Conservation (phyloP, 2,888 invertebrate genomes). For the Neocrepidodera transversa region DNA sequence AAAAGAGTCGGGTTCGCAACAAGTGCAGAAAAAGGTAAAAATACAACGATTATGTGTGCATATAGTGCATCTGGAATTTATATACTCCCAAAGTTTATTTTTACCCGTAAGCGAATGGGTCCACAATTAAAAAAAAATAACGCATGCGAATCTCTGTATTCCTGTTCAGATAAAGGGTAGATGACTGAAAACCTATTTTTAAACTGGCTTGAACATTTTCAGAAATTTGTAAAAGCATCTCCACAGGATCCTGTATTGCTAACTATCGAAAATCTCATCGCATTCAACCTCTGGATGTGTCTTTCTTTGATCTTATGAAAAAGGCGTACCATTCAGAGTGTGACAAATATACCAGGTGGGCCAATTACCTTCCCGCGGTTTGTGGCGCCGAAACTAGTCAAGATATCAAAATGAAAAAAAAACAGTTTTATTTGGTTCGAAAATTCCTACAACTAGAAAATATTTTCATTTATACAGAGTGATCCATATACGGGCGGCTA, state of each 20-base stretch:
- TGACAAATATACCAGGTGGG: constrained; percentile 1
- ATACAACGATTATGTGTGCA: constrained; percentile 2
- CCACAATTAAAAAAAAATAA: constrained; percentile 11
- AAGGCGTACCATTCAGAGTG: neutral
- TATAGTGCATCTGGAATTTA: constrained; percentile 4
- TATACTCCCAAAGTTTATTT: constrained; percentile 21
- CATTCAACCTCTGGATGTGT: neutral
- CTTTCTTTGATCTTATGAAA: neutral
- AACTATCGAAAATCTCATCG: constrained; percentile 4
- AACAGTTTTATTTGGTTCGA: no score
- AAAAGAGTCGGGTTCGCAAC: constrained; percentile 6
- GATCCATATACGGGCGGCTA: no score
- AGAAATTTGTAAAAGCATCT: constrained; percentile 10
- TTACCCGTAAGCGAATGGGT: constrained; percentile 15
- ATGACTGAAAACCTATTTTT: constrained; percentile 17
- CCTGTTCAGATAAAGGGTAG: constrained; percentile 10
- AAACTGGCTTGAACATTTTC: constrained; percentile 13
- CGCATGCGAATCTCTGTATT: constrained; percentile 3
- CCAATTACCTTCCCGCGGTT: no score
- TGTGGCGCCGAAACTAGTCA: no score
- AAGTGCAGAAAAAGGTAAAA: constrained; percentile 1
- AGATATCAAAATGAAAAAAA: no score
- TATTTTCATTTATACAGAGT: no score
- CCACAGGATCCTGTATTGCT: constrained; percentile 12
- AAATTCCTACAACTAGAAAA: no score